A percentile compares a stretch with the other conserved stretches of the same genome.
Evolutionary conservation across 2,888 invertebrate genomes (phyloP).

Genomic region (Campaea margaritaria): DNA sequence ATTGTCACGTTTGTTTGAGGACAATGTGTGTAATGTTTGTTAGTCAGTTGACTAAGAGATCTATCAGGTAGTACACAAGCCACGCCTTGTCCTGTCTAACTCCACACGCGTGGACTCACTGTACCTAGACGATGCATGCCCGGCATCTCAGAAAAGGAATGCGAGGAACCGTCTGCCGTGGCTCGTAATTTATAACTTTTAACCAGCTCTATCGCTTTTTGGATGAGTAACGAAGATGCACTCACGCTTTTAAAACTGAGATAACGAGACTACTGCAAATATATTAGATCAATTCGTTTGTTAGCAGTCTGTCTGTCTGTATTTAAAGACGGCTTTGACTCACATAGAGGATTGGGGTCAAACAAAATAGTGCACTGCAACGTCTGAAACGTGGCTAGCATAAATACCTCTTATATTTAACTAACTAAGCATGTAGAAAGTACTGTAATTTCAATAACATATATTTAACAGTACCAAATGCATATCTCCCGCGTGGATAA

Average conservation of each 20-base stretch:
- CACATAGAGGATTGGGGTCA: conserved; percentile 12
- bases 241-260: conserved; percentile 35
- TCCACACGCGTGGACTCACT: conserved; percentile 10
- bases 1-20: too few relatives aligned
- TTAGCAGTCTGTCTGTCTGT: conserved; percentile 18
- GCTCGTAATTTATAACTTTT: conserved; percentile 35
- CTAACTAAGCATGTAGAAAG: too few relatives aligned
- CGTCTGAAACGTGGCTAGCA: background rate
- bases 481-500: too few relatives aligned
- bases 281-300: conserved; percentile 17
- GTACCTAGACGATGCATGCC: conserved; percentile 23
- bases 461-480: too few relatives aligned
- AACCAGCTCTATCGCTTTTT: conserved; percentile 29
- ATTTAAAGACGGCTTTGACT: conserved; percentile 27
- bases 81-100: background rate
- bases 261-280: conserved; percentile 14
- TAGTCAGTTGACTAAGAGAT: too few relatives aligned
- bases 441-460: too few relatives aligned
- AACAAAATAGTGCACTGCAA: background rate
- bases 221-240: conserved; percentile 36
- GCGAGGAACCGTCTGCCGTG: conserved; percentile 21
- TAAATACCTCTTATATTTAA: too few relatives aligned
- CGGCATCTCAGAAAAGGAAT: conserved; percentile 29
- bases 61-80: too few relatives aligned
- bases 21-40: too few relatives aligned